Evolutionary conservation across 1,140 invertebrate genomes (phyloP).

Genomic region (Pogonus chalceus): DNA sequence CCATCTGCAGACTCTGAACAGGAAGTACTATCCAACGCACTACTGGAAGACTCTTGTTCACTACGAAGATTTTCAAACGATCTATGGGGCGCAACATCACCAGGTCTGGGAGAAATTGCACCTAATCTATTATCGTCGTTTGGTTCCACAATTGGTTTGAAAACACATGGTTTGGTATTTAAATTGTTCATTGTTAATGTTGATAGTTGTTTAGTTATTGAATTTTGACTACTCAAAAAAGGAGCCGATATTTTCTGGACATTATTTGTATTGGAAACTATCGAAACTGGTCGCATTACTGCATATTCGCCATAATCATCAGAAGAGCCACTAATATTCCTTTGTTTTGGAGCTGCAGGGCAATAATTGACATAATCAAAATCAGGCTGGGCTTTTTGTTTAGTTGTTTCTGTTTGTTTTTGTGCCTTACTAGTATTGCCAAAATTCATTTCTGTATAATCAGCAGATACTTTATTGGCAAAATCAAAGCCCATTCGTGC

Average conservation of each 20-base stretch:
- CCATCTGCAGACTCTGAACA: neutral
- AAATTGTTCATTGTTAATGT: constrained; percentile 6
- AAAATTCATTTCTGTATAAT: constrained; percentile 30
- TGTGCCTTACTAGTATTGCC: constrained; percentile 11
- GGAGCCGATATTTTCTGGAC: constrained; percentile 12
- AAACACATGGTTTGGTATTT: constrained; percentile 10
- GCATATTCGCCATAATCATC: constrained; percentile 30
- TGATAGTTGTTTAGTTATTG: neutral
- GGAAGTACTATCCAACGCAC: neutral
- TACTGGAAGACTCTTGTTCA: neutral
- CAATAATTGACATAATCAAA: constrained; percentile 30
- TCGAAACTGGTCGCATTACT: constrained; percentile 26
- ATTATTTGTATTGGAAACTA: neutral
- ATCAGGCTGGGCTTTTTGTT: neutral
- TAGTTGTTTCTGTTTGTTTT: neutral
- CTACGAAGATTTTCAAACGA: neutral
- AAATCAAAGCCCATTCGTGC: neutral
- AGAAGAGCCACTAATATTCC: neutral
- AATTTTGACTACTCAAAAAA: constrained; percentile 13
- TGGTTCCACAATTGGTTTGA: constrained; percentile 14
- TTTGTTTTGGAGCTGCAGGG: constrained; percentile 15
- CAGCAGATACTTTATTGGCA: constrained; percentile 12
- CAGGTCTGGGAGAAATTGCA: constrained; percentile 9
- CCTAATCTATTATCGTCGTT: constrained; percentile 8
- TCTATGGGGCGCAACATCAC: constrained; percentile 8